Conservation (phyloP, 2,888 invertebrate species). For the Arctia plantaginis region DNA sequence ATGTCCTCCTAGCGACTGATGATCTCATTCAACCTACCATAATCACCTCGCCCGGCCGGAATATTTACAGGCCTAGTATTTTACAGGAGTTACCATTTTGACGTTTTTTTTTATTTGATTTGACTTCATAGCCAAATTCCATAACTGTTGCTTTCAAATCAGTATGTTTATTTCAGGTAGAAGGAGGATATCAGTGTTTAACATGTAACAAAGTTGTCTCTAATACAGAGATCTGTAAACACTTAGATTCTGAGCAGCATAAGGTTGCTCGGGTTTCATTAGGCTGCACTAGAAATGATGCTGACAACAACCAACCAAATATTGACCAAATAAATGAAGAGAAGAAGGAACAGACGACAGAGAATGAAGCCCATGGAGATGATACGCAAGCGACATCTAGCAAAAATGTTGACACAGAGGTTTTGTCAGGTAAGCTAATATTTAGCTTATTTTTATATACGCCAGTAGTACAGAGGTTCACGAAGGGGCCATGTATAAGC, state of each 20-base stretch:
- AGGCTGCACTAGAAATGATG: neutral
- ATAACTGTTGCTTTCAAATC: neutral
- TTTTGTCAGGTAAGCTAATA: neutral
- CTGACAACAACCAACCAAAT: no score
- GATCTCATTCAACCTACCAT: no score
- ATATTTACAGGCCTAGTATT: no score
- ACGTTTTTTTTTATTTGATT: no score
- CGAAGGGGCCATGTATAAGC: neutral
- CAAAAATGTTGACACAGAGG: neutral
- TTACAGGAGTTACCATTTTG: no score
- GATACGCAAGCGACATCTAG: neutral
- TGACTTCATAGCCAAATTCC: neutral
- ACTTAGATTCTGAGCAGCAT: constrained; percentile 9
- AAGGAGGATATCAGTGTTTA: constrained; percentile 15
- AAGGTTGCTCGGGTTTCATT: no score
- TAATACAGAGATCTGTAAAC: neutral
- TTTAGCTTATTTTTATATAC: neutral
- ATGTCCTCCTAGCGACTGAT: no score
- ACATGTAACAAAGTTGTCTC: constrained; percentile 17
- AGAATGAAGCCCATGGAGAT: neutral
- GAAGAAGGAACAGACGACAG: neutral
- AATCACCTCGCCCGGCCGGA: no score
- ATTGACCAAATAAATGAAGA: neutral
- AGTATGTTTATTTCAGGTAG: constrained; percentile 12
- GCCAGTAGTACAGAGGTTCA: neutral